phyloP scores from a whole-genome alignment of 2,888 invertebrate genomes.

The Synanthedon andrenaeformis region DNA sequence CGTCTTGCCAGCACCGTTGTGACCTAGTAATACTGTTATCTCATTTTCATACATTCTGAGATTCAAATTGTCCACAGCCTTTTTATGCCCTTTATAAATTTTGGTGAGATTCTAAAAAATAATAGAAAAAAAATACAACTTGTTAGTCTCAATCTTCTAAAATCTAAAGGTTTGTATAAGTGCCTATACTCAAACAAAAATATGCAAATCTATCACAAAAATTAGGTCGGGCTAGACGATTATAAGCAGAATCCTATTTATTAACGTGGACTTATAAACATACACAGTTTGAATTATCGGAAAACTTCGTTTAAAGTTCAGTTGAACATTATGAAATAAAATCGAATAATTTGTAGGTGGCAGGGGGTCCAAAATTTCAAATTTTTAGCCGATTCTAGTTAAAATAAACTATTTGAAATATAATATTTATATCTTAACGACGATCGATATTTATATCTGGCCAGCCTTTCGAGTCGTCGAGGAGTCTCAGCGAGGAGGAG shows the following conservation, averaged over 20 bases:
- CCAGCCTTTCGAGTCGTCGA: too few species aligned
- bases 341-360: too few species aligned
- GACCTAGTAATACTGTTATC: constrained; percentile 79
- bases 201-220: background rate
- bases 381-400: too few species aligned
- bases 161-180: background rate
- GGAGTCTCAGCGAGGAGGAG: too few species aligned
- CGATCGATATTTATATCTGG: too few species aligned
- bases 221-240: background rate
- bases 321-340: too few species aligned
- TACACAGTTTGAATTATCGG: too few species aligned
- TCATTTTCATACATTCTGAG: constrained; percentile 90
- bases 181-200: background rate
- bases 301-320: too few species aligned
- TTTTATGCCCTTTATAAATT: constrained; percentile 68
- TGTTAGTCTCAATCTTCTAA: background rate
- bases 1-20: constrained; percentile 93
- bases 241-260: background rate
- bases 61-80: constrained; percentile 77
- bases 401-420: too few species aligned
- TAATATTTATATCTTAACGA: too few species aligned
- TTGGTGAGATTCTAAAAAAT: constrained; percentile 73
- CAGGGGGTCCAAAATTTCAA: too few species aligned
- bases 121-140: constrained; percentile 5
- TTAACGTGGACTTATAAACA: too few species aligned